Conservation (phyloP, 2,888 invertebrate genomes). For the Ommatoiulus sabulosus region DNA sequence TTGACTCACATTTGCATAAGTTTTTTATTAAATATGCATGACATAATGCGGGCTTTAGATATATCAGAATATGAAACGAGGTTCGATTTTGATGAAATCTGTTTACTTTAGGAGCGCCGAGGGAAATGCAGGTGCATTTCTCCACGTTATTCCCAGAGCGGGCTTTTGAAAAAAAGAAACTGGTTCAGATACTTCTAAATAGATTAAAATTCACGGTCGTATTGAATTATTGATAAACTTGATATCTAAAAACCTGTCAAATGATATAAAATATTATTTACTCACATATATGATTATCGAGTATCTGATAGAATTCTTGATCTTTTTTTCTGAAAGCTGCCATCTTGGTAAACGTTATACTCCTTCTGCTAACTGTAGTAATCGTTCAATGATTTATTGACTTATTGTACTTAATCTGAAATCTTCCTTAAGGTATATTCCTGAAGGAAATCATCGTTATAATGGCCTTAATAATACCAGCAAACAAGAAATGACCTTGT, state of each 20-base stretch:
- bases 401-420: not conserved
- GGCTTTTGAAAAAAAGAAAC: not conserved
- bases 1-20: not conserved
- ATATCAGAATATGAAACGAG: not conserved
- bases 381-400: not conserved
- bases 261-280: not conserved
- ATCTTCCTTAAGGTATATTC: not conserved
- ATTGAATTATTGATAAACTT: not conserved
- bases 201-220: not conserved
- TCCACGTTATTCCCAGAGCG: not conserved
- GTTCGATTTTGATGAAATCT: constrained; percentile 11
- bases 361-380: no score
- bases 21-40: constrained; percentile 17
- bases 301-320: not conserved
- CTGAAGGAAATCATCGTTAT: not conserved
- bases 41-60: not conserved
- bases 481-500: not conserved
- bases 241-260: not conserved
- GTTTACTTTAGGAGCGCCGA: not conserved
- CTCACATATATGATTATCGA: not conserved
- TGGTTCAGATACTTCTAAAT: not conserved
- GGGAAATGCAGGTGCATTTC: not conserved
- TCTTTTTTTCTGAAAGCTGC: not conserved
- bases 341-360: not conserved
- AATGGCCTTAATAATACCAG: not conserved